Conservation (phyloP, 2,888 invertebrate genomes). For the Nemotelus pantherinus region DNA sequence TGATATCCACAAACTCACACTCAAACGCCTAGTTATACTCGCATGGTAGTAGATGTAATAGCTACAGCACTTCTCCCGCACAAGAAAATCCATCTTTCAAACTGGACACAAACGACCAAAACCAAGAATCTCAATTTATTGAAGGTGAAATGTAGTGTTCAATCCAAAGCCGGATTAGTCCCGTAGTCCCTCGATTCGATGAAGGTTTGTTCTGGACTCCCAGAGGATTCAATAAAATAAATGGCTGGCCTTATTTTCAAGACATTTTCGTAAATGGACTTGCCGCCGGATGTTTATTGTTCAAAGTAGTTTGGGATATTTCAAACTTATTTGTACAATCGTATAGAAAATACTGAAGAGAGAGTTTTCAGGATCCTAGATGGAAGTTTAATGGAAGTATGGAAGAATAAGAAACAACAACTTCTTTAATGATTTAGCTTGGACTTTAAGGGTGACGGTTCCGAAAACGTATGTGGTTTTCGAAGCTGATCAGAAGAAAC, state of each 20-base stretch:
- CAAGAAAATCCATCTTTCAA: slow-evolving; percentile 36
- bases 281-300: slow-evolving; percentile 35
- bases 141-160: slow-evolving; percentile 29
- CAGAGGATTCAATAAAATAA: slow-evolving; percentile 53
- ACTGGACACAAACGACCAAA: slow-evolving; percentile 22
- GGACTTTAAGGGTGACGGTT: slow-evolving; percentile 14
- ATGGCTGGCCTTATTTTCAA: slow-evolving; percentile 53
- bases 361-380: slow-evolving; percentile 12
- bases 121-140: slow-evolving; percentile 44
- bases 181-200: not conserved
- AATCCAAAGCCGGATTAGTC: slow-evolving; percentile 11
- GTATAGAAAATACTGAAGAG: slow-evolving; percentile 37
- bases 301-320: slow-evolving; percentile 21
- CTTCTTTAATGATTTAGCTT: slow-evolving; percentile 37
- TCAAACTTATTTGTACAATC: slow-evolving; percentile 26
- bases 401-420: slow-evolving; percentile 43
- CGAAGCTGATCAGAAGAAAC: not conserved
- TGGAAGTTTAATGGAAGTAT: slow-evolving; percentile 48
- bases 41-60: too few species aligned
- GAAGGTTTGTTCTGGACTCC: slow-evolving; percentile 47
- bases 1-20: too few species aligned
- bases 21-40: too few species aligned
- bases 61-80: not conserved
- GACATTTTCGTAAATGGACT: slow-evolving; percentile 53
- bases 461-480: not conserved